Conservation (phyloP, 2,113 vertebrate species). For the Odobenus rosmarus region DNA sequence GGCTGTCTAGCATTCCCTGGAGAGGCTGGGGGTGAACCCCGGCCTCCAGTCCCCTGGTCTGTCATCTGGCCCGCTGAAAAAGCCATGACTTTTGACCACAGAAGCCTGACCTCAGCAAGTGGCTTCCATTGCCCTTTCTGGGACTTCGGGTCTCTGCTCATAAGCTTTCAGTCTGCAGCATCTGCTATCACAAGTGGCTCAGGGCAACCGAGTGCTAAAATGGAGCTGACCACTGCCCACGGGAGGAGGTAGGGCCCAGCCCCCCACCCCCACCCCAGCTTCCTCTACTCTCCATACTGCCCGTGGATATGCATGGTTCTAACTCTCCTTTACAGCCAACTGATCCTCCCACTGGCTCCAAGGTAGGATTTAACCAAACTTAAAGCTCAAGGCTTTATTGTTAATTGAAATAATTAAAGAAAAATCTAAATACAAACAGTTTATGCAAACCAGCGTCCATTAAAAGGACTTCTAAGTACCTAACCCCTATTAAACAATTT, state of each 20-base stretch:
- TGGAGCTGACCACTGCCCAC: background rate
- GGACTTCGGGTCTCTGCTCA: background rate
- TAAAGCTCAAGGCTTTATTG: conserved; percentile 56
- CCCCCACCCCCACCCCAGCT: background rate
- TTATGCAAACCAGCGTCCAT: conserved; percentile 55
- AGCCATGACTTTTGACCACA: background rate
- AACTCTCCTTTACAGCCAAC: background rate
- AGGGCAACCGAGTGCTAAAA: background rate
- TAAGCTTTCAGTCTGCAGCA: background rate
- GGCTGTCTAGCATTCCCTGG: background rate
- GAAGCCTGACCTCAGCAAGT: background rate
- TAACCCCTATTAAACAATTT: conserved; percentile 54
- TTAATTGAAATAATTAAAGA: conserved; percentile 71
- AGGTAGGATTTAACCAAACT: conserved; percentile 53
- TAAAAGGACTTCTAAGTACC: conserved; percentile 56
- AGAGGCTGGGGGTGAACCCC: background rate
- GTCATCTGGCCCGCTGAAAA: background rate
- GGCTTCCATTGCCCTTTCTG: background rate
- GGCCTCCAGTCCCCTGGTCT: background rate
- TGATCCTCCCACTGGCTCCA: background rate
- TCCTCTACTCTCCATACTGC: background rate
- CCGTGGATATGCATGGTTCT: background rate
- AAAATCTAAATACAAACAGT: conserved; percentile 65
- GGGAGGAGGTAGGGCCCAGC: background rate
- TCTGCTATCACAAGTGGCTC: background rate